These are phyloP conservation scores for Elegia similella DNA, from an alignment of 2,888 invertebrate species.

Conservation along the genomic window DNA sequence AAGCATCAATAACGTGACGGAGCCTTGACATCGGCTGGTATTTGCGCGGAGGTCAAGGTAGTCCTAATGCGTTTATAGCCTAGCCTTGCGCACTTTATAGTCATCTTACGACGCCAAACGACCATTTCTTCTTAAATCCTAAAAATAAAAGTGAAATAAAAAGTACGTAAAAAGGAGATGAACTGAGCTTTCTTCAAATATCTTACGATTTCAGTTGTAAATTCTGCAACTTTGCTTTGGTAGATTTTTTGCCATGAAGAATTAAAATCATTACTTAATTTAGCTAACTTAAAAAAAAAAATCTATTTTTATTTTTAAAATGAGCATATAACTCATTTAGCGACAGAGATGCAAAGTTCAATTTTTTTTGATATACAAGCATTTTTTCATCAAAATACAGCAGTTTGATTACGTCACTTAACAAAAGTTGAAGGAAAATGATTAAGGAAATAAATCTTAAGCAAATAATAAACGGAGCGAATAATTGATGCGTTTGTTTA, in stretches of 20 bases:
- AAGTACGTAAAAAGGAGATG: conserved; percentile 32
- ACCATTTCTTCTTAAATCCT: conserved; percentile 40
- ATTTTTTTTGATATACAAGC: neutral
- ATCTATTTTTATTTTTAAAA: too few species aligned
- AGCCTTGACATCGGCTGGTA: conserved; percentile 57
- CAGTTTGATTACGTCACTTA: conserved; percentile 11
- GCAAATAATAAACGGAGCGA: conserved; percentile 33
- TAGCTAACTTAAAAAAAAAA: too few species aligned
- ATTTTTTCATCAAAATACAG: conserved; percentile 4
- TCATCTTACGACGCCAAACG: conserved; percentile 45
- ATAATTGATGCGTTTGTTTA: conserved; percentile 39
- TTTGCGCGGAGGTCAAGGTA: conserved; percentile 60
- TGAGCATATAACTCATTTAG: too few species aligned
- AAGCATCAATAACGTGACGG: conserved; percentile 45
- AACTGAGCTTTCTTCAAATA: conserved; percentile 36
- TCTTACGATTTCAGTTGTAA: neutral
- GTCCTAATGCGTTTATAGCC: conserved; percentile 56
- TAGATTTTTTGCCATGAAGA: too few species aligned
- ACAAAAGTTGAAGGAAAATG: conserved; percentile 28
- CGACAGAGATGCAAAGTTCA: neutral
- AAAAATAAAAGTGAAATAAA: conserved; percentile 47
- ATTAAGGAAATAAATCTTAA: conserved; percentile 30
- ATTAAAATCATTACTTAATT: too few species aligned
- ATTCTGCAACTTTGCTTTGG: too few species aligned
- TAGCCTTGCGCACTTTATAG: conserved; percentile 59